Conservation (phyloP, 2,797 vertebrate genomes). For the Girardinus metallicus region DNA sequence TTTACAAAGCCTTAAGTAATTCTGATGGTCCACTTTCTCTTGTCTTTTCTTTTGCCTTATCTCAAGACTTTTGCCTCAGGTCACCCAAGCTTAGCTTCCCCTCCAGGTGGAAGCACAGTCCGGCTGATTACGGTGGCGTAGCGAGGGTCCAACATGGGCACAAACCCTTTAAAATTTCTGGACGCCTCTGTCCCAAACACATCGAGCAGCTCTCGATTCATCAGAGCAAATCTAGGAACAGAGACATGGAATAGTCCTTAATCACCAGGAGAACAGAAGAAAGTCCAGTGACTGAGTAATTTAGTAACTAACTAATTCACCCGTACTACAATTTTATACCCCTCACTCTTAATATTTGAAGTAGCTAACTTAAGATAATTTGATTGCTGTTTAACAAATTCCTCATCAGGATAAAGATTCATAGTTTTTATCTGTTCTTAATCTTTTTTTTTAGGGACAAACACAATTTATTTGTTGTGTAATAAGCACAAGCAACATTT, state of each 20-base stretch:
- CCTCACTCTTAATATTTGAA: not conserved
- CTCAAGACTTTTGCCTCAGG: conserved; percentile 2
- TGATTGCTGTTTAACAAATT: not conserved
- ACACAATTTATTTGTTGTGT: not conserved
- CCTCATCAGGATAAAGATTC: not conserved
- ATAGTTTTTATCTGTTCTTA: not conserved
- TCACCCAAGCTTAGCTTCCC: conserved; percentile 74
- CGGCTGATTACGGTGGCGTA: conserved; percentile 65
- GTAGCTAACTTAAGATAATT: not conserved
- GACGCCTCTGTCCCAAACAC: conserved; percentile 94
- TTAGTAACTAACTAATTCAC: not conserved
- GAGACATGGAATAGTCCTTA: conserved; percentile 27
- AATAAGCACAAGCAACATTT: not conserved
- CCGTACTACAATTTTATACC: not conserved
- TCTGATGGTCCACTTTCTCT: conserved; percentile 14
- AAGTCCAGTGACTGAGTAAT: not conserved
- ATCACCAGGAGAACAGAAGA: not conserved
- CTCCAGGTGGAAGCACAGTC: conserved; percentile 70
- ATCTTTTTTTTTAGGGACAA: not conserved
- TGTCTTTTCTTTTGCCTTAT: not conserved
- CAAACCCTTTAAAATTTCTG: conserved; percentile 88
- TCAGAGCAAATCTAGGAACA: conserved; percentile 88
- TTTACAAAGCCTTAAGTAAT: conserved; percentile 20
- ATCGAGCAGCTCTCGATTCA: conserved; percentile 93
- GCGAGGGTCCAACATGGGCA: conserved; percentile 90